These are phyloP conservation scores for Acanthornis magna DNA, from an alignment of 2,797 vertebrate species.

Conservation along the genomic window DNA sequence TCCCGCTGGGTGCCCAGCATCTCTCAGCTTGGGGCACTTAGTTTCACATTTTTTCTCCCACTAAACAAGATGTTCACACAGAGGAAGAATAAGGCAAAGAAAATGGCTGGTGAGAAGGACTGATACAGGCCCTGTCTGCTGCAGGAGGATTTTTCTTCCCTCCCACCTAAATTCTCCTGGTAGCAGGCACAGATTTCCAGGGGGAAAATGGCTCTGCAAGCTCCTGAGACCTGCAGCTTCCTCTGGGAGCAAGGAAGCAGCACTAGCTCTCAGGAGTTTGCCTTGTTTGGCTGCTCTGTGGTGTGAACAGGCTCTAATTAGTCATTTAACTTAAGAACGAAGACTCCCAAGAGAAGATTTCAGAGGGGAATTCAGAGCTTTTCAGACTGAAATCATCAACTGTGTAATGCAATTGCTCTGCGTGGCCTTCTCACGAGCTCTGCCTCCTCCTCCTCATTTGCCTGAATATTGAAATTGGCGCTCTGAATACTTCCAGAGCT, in stretches of 20 bases:
- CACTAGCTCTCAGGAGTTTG: not conserved
- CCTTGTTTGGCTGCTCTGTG: not conserved
- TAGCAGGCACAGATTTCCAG: not conserved
- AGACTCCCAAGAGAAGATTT: constrained; percentile 19
- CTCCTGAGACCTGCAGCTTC: not conserved
- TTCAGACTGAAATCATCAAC: not conserved
- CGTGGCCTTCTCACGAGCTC: not conserved
- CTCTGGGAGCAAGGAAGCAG: not conserved
- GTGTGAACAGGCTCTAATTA: constrained; percentile 32
- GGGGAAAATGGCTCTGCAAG: not conserved
- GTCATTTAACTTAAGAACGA: constrained; percentile 12
- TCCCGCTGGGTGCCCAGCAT: constrained; percentile 59
- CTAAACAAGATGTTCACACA: constrained; percentile 23
- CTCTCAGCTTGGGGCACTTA: constrained; percentile 58
- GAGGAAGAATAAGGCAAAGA: not conserved
- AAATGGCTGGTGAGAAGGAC: not conserved
- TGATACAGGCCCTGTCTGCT: not conserved
- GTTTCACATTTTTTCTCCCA: constrained; percentile 25
- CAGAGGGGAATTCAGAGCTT: constrained; percentile 20
- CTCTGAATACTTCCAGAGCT: not conserved
- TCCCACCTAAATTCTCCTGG: not conserved
- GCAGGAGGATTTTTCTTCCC: not conserved
- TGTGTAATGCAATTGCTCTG: not conserved
- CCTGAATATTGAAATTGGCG: not conserved
- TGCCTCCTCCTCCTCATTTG: not conserved